Conservation (phyloP, 2,797 vertebrate genomes). For the Clamator glandarius region DNA sequence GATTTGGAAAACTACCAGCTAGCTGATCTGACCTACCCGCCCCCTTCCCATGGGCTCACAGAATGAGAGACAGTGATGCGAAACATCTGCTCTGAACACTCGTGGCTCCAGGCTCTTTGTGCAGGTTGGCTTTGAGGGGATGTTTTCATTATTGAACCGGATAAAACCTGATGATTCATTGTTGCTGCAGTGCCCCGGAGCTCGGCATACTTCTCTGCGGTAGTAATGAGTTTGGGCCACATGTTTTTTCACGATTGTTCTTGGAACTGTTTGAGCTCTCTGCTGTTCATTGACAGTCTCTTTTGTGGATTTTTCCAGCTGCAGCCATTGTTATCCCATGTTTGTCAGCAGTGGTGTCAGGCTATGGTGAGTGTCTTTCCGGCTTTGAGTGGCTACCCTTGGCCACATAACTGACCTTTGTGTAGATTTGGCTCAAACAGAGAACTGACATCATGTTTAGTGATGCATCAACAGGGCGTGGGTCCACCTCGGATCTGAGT, state of each 20-base stretch:
- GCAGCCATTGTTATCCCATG: slow-evolving; percentile 94
- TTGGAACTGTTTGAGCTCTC: background rate
- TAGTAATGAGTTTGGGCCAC: background rate
- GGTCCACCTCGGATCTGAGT: accelerated
- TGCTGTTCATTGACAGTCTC: background rate
- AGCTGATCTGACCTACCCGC: background rate
- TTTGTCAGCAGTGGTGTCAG: slow-evolving; percentile 90
- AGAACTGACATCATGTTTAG: background rate
- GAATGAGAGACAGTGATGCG: background rate
- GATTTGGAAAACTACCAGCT: background rate
- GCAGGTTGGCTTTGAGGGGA: background rate
- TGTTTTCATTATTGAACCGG: background rate
- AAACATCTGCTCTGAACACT: background rate
- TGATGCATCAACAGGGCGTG: background rate
- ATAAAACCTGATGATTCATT: background rate
- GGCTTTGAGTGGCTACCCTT: background rate
- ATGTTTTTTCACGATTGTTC: background rate
- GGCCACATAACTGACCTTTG: background rate
- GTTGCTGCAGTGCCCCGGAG: background rate
- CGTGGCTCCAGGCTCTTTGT: background rate
- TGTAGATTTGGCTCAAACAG: background rate
- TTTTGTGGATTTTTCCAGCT: slow-evolving; percentile 78
- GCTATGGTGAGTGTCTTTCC: slow-evolving; percentile 84
- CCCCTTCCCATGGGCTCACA: background rate
- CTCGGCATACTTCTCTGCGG: background rate